Evolutionary conservation across 2,113 vertebrate species (phyloP), one percentile per base, ranked within the genome.

Genomic region (Argyrosomus japonicus): DNA sequence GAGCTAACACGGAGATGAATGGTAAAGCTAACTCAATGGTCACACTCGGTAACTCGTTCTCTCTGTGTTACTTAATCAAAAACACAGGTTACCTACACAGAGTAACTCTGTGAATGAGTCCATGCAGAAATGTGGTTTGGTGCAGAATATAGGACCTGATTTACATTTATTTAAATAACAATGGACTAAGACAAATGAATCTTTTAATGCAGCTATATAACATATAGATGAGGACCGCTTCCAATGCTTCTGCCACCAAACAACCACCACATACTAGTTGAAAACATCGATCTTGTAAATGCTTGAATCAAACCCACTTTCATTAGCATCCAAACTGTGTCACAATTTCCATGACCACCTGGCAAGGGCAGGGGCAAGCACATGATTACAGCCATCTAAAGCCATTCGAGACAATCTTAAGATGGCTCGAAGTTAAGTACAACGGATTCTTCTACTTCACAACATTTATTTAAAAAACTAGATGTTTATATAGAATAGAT

Each of bases 1-100:
- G 50, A 75, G 48, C 65, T 29, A 45, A 83, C 62, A 18, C 27
- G 3, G 48, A 83, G 62, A 80, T 32, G 23, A 81, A 79, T 68
- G 21, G 47, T 70, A n/a, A 54, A 9, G 51, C 47, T 25, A 79
- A 87, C 6, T 18, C 10, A 75, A 23, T 19, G 27, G 68, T 78
- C 48, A 51, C 54, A 76, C 27, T 53, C 12, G 21, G 17, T 64
- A 56, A 58, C 57, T 36, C 18, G 9, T 32, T 51, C 7, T 19
- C 21, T n/a, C 11, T 48, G 29, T 48, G 65, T 54, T 18, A 64
- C 56, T 48, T 51, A 77, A 79, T 67, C 56, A 72, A 47, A 57
- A n/a, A 68, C 36, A 60, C 51, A 53, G 43, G 36, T 75, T 50
- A 65, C 14, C 71, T 29, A 57, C 18, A 75, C 45, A 77, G 48